Base-by-base conservation (phyloP, 2,797 vertebrate genomes). In the Hemitrygon akajei region DNA sequence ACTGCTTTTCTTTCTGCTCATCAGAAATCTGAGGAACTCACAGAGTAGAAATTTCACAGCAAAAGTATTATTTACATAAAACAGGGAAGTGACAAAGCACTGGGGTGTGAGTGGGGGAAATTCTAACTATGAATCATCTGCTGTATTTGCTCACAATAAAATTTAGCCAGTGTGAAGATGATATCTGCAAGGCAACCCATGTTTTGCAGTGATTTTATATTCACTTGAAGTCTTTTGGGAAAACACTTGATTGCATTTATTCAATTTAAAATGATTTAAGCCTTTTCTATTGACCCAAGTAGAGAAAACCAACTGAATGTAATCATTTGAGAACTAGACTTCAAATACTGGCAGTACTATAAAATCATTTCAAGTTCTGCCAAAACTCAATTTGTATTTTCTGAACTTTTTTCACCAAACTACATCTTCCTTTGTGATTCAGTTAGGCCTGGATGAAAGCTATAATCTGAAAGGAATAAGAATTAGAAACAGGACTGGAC, bases 191-290 rank as follows among this genome's bases (percentile, higher is more conserved):
- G 69, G 30, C 37, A 92, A 25, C 91, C 92, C 37, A 92, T 92
- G 91, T 30, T 73, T 92, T 7, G 27, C 91, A 47, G 37, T 92
- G 69, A 92, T 56, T 18, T 75, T 75, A 69, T 47, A 71, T 40
- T 75, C 40, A 30, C 37, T 75, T 47, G 69, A 75, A 69, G 37
- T 75, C 66, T 92, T 75, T 69, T 92, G 91, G 91, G 91, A 92
- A 91, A 92, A 92, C 91, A 92, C 69, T 91, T 91, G 37, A 92
- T 92, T 92, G 37, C 69, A 92, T 92, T 92, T 75, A 92, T 92
- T 92, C 69, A 92, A 92, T 92, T 92, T 92, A 75, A 73, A 47
- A 75, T 92, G 69, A 75, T 92, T 92, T 37, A 75, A 37, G 20
- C 37, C 6, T 56, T 22, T 92, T 92, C 69, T 75, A 92, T 75